Percentiles rank a stretch among this genome's conserved stretches.
These are phyloP conservation scores for Ruditapes philippinarum DNA, from an alignment of 1,140 invertebrate species.

Conservation along the genomic window DNA sequence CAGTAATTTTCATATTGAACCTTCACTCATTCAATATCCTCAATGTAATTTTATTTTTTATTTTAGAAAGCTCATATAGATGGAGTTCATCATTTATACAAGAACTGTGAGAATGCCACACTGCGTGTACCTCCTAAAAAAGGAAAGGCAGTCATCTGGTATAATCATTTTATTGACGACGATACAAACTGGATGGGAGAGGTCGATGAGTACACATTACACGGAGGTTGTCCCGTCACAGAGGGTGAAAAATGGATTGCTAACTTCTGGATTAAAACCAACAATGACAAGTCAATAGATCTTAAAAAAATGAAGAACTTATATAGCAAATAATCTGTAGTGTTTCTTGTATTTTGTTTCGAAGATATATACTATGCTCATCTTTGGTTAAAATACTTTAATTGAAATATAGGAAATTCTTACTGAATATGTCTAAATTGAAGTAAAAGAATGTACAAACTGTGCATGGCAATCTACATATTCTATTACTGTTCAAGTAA, in stretches of 20 bases:
- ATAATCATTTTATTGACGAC: slow-evolving; percentile 76
- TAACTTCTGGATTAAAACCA: slow-evolving; percentile 78
- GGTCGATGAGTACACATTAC: slow-evolving; percentile 70
- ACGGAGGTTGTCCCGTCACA: slow-evolving; percentile 76
- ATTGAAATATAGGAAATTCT: too few relatives aligned
- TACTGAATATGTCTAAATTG: too few relatives aligned
- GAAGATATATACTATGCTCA: too few relatives aligned
- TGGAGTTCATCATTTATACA: slow-evolving; percentile 66
- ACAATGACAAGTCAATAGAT: slow-evolving; percentile 70
- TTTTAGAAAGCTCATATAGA: slow-evolving; percentile 48
- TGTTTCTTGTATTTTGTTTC: too few relatives aligned
- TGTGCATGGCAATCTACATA: too few relatives aligned
- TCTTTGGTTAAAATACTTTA: too few relatives aligned
- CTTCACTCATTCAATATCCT: too few relatives aligned
- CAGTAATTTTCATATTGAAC: too few relatives aligned
- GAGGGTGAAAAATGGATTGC: slow-evolving; percentile 78
- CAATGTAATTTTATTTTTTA: too few relatives aligned
- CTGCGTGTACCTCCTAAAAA: slow-evolving; percentile 68
- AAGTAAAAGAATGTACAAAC: too few relatives aligned
- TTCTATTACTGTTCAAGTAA: too few relatives aligned
- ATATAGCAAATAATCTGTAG: too few relatives aligned
- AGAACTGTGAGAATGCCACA: slow-evolving; percentile 69
- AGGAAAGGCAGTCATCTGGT: slow-evolving; percentile 78
- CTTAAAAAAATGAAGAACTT: slow-evolving; percentile 69
- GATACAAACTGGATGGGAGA: slow-evolving; percentile 74